Evolutionary conservation across 2,113 vertebrate species (phyloP).

Genomic region (Micromys minutus): DNA sequence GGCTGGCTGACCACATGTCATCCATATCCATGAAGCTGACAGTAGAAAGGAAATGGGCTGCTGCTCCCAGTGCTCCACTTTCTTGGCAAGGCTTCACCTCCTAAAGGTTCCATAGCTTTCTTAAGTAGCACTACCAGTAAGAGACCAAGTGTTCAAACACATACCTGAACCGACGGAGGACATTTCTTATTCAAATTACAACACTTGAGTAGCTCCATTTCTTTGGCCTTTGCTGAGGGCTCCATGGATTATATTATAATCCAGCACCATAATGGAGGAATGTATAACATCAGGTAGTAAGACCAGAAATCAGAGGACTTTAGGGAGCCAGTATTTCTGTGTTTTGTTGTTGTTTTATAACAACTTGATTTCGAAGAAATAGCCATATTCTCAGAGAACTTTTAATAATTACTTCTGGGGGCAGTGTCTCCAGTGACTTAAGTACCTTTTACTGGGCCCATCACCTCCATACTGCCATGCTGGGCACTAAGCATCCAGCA

Average conservation of each 20-base stretch:
- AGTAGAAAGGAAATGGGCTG: not conserved
- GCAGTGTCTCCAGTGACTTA: not conserved
- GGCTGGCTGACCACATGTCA: not conserved
- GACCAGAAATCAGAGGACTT: not conserved
- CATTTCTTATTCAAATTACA: not conserved
- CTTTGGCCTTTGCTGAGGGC: not conserved
- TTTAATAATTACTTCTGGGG: not conserved
- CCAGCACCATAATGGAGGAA: not conserved
- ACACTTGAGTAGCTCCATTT: not conserved
- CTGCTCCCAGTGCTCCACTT: not conserved
- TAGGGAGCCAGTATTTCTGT: not conserved
- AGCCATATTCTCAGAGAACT: not conserved
- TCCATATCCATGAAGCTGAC: not conserved
- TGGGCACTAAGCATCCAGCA: not conserved
- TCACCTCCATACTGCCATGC: not conserved
- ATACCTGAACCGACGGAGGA: not conserved
- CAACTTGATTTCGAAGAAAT: not conserved
- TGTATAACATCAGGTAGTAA: not conserved
- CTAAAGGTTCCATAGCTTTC: not conserved
- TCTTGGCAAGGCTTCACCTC: not conserved
- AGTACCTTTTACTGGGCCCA: not conserved
- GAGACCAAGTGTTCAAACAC: not conserved
- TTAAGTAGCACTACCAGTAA: not conserved
- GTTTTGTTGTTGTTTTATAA: not conserved
- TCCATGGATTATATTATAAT: not conserved